Percentiles rank a stretch among this genome's conserved stretches.
phyloP scores from a whole-genome alignment of 2,113 vertebrate species.

The Oryzias javanicus region DNA sequence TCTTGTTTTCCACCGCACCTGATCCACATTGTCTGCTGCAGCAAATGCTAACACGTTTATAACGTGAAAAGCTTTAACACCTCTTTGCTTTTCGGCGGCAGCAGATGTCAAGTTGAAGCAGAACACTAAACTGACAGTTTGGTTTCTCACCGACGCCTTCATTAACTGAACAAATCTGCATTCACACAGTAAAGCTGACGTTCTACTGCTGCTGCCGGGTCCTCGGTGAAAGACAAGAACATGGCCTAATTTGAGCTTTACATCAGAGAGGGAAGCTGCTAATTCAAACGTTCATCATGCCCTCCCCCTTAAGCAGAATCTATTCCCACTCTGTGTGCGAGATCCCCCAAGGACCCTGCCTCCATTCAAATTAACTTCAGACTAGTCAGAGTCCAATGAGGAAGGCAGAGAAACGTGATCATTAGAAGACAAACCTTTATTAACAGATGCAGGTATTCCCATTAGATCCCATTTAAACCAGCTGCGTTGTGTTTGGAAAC shows the following conservation, averaged over 20 bases:
- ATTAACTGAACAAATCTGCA: slow-evolving; percentile 22
- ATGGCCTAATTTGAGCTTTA: slow-evolving; percentile 20
- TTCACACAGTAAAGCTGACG: slow-evolving; percentile 1
- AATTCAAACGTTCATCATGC: not conserved
- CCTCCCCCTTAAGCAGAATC: slow-evolving; percentile 18
- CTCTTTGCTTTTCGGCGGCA: not conserved
- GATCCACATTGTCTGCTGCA: too few relatives aligned
- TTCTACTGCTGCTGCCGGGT: not conserved
- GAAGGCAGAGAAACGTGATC: too few relatives aligned
- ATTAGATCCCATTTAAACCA: too few relatives aligned
- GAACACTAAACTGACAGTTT: not conserved
- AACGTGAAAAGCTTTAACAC: not conserved
- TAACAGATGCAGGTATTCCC: too few relatives aligned
- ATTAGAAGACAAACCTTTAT: too few relatives aligned
- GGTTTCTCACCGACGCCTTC: not conserved
- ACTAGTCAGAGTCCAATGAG: too few relatives aligned
- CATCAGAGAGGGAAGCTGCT: slow-evolving; percentile 9
- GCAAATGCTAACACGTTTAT: too few relatives aligned
- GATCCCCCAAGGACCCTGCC: not conserved
- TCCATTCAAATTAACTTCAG: too few relatives aligned
- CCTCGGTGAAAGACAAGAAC: slow-evolving; percentile 3
- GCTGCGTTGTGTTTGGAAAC: too few relatives aligned
- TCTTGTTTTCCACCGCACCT: too few relatives aligned
- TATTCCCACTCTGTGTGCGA: slow-evolving; percentile 2
- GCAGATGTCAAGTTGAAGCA: not conserved